These are phyloP conservation scores for Neolamprologus ventralis DNA, from an alignment of 2,113 vertebrate genomes.

Conservation along the genomic window DNA sequence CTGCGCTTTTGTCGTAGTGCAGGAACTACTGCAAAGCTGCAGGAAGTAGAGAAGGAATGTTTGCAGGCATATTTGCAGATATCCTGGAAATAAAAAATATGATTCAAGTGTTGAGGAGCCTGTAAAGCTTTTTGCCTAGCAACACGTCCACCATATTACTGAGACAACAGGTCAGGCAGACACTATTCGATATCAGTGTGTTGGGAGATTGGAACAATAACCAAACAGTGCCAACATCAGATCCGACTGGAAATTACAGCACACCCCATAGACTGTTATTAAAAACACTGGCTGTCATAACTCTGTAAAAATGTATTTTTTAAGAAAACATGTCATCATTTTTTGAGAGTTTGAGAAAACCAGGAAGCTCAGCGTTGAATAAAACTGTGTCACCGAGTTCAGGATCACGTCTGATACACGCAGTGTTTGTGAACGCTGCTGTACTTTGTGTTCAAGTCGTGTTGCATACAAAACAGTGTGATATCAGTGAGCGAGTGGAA, in stretches of 20 bases:
- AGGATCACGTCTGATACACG: background rate
- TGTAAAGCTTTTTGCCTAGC: background rate
- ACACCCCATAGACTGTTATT: background rate
- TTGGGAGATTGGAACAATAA: background rate
- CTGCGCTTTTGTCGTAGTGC: background rate
- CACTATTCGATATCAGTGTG: background rate
- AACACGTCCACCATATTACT: background rate
- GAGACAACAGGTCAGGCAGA: background rate
- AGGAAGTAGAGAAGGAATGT: background rate
- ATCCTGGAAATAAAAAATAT: background rate
- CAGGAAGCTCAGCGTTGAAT: rapidly evolving
- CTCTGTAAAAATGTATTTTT: background rate
- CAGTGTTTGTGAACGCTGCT: background rate
- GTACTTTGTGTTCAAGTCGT: background rate
- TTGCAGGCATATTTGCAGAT: background rate
- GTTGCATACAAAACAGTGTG: background rate
- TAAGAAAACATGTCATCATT: background rate
- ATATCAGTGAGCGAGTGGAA: background rate
- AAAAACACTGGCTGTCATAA: background rate
- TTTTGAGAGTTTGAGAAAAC: background rate
- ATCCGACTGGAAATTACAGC: background rate
- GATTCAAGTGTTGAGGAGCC: background rate
- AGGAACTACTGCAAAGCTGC: rapidly evolving
- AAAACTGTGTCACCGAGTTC: background rate
- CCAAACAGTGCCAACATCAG: background rate